A percentile compares a stretch with the other conserved stretches of the same genome.
Conservation (phyloP, 2,797 vertebrate species). For the Schizothorax lantsangensis region DNA sequence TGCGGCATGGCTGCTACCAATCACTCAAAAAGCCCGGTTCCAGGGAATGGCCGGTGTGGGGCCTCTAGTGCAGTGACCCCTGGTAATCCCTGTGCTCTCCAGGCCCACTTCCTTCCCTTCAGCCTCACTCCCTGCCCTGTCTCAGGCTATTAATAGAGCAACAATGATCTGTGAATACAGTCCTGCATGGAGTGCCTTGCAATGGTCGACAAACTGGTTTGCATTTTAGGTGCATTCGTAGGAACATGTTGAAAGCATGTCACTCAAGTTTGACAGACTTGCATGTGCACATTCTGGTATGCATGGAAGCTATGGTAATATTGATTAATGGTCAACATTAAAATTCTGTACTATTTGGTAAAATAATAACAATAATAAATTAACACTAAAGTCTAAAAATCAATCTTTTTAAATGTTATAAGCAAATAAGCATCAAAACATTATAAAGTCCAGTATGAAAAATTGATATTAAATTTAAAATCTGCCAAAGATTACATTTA, state of each 20-base stretch:
- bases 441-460: neutral
- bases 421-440: neutral
- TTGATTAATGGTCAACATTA: neutral
- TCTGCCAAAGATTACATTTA: neutral
- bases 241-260: neutral
- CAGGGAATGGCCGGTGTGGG: slow-evolving; percentile 62
- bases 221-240: neutral
- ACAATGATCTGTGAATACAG: slow-evolving; percentile 72
- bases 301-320: neutral
- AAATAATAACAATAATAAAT: neutral
- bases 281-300: neutral
- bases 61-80: slow-evolving; percentile 57
- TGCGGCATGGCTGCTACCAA: neutral
- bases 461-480: neutral
- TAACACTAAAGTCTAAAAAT: neutral
- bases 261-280: neutral
- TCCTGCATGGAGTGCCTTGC: slow-evolving; percentile 3
- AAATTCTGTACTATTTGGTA: neutral
- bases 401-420: neutral
- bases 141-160: slow-evolving; percentile 83
- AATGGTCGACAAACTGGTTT: slow-evolving; percentile 4
- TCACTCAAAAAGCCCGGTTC: slow-evolving; percentile 32
- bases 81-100: slow-evolving; percentile 75
- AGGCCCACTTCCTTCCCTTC: slow-evolving; percentile 81
- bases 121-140: slow-evolving; percentile 64